These are phyloP conservation scores for Palythoa grandis DNA, from an alignment of 92 coral and sea anemone species.

Conservation along the genomic window DNA sequence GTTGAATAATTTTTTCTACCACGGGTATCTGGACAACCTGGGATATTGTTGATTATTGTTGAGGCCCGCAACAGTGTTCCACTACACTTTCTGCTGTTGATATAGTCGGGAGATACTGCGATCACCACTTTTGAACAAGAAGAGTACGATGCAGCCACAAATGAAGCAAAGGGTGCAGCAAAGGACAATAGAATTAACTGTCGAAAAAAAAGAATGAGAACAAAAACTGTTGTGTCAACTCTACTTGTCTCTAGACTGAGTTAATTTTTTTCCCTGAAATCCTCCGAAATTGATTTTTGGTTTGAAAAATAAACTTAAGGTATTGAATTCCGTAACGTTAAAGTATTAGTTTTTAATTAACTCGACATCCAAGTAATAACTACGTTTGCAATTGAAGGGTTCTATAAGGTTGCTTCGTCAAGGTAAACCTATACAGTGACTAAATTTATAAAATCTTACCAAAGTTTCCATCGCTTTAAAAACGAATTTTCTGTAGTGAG, in stretches of 20 bases:
- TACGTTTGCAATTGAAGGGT: not conserved
- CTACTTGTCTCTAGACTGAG: not conserved
- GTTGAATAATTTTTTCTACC: slow-evolving; percentile 19
- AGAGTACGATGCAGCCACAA: not conserved
- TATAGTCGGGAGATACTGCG: slow-evolving; percentile 7
- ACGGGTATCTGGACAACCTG: slow-evolving; percentile 11
- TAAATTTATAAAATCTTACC: not conserved
- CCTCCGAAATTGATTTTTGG: no score
- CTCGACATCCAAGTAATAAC: not conserved
- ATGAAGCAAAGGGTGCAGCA: not conserved
- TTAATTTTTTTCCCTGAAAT: not conserved
- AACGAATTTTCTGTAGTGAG: not conserved
- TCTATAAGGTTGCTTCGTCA: not conserved
- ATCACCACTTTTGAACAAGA: slow-evolving; percentile 13
- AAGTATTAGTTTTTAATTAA: no score
- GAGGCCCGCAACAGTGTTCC: slow-evolving; percentile 41
- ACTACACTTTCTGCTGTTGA: slow-evolving; percentile 1
- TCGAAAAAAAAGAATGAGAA: not conserved
- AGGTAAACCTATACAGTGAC: not conserved
- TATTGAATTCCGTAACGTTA: no score
- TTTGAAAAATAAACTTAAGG: no score
- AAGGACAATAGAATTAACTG: not conserved
- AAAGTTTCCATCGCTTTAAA: not conserved
- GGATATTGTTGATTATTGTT: not conserved
- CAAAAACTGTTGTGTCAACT: not conserved